phyloP scores from a whole-genome alignment of 92 coral and sea anemone genomes.

The Micromussa lordhowensis region DNA sequence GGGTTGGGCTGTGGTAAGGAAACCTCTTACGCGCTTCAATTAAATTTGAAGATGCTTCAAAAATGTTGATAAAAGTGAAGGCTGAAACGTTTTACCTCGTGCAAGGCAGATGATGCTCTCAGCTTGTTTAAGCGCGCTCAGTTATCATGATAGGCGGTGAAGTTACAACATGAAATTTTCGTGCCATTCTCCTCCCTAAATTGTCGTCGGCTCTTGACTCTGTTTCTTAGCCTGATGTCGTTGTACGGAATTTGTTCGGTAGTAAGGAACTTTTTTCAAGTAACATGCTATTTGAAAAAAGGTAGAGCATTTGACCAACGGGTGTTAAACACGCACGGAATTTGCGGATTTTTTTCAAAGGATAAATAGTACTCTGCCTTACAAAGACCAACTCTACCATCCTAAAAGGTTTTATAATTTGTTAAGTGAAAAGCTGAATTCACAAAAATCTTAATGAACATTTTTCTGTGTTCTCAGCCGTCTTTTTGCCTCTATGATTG shows the following conservation, averaged over 20 bases:
- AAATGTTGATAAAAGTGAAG: neutral
- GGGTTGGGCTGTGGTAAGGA: neutral
- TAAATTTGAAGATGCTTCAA: neutral
- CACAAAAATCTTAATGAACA: neutral
- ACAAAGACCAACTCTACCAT: neutral
- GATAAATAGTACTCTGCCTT: neutral
- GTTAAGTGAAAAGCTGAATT: slow-evolving; percentile 4
- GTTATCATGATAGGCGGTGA: neutral
- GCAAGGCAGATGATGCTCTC: neutral
- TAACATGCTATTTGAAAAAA: neutral
- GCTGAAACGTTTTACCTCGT: neutral
- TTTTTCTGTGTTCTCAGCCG: slow-evolving; percentile 4
- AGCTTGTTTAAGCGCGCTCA: neutral
- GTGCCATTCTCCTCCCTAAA: neutral
- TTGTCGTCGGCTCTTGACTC: neutral
- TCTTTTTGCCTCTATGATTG: neutral
- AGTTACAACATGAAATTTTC: neutral
- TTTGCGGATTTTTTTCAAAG: neutral
- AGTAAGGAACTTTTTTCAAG: neutral
- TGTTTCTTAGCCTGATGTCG: neutral
- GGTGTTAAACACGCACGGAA: neutral
- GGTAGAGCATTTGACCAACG: neutral
- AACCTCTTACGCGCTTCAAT: neutral
- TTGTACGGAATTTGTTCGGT: neutral
- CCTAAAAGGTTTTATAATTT: neutral